Base-by-base conservation (phyloP, 2,888 invertebrate species). In the Apoderus coryli region DNA sequence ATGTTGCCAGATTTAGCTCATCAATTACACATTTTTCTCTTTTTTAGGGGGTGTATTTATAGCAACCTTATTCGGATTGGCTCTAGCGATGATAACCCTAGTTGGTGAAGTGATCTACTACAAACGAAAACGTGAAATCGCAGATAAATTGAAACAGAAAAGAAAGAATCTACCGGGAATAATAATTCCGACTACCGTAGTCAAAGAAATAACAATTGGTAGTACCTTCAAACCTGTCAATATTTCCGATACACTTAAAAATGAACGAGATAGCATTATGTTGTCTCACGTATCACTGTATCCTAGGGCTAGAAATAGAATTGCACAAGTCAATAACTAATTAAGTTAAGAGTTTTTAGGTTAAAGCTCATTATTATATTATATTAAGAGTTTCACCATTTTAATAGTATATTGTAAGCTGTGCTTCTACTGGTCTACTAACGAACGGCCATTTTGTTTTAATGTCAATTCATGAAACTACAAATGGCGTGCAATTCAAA, bases 21-120 rank as follows among this genome's bases (percentile, higher is more conserved):
- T n/a, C n/a, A n/a, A n/a, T n/a, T n/a, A n/a, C n/a, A n/a, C n/a
- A n/a, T n/a, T n/a, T n/a, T n/a, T n/a, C n/a, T n/a, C n/a, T n/a
- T 39, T 55, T 51, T 6, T 52, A 80, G 81, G 84, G 28, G 89
- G 89, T 1, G 88, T 89, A 1, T 89, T 89, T 49, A 88, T 89
- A 40, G 88, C 88, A 0, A 88, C 88, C 0, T 59, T 88, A 0
- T 80, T 84, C 49, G 89, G 89, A 0, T 56, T 89, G 3, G 76
- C 77, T 0, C 50, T 89, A 29, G 88, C 89, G 0, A 81, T 89
- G 79, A 53, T 85, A 1, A 85, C 86, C 0, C 55, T 90, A 10
- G 77, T 72, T 0, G 73, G 75, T 45, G 89, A 89, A 56, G 78
- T 89, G 0, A 62, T 81, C 34, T 85, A 82, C 46, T 81, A 84